Evolutionary conservation across 2,113 vertebrate genomes (phyloP).

Genomic region (Sinocyclocheilus maitianheensis): DNA sequence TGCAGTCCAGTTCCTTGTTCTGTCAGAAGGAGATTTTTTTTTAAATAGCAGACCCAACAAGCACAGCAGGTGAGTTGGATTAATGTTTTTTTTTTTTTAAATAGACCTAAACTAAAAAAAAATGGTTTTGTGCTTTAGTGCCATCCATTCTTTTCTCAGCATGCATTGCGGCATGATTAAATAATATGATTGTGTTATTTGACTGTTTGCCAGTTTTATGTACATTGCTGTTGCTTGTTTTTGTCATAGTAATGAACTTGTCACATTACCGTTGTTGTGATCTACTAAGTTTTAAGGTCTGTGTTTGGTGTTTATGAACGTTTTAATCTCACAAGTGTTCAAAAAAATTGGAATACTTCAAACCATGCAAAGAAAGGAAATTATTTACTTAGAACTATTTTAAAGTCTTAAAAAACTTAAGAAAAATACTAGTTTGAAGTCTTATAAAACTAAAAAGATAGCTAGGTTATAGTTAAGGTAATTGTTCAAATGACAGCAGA

Average conservation of each 20-base stretch:
- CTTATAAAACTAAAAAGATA: neutral
- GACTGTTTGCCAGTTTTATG: conserved; percentile 13
- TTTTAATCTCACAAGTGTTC: neutral
- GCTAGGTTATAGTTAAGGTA: no score
- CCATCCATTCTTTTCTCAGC: neutral
- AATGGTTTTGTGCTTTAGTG: neutral
- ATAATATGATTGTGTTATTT: neutral
- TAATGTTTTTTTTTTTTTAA: neutral
- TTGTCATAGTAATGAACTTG: neutral
- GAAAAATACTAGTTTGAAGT: neutral
- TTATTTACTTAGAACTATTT: neutral
- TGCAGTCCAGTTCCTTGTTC: conserved; percentile 43
- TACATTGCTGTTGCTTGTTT: neutral
- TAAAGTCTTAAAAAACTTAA: no score
- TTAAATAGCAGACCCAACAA: neutral
- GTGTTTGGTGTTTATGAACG: neutral
- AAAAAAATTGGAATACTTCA: neutral
- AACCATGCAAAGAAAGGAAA: neutral
- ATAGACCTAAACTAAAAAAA: neutral
- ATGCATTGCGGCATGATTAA: neutral
- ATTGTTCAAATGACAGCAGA: neutral
- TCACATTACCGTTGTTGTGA: neutral
- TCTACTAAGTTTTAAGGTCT: neutral
- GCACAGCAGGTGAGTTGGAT: conserved; percentile 19
- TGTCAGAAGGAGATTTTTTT: neutral